A percentile compares a stretch with the other conserved stretches of the same genome.
Conservation (phyloP, 2,888 invertebrate species). For the Lacanobia wlatinum region DNA sequence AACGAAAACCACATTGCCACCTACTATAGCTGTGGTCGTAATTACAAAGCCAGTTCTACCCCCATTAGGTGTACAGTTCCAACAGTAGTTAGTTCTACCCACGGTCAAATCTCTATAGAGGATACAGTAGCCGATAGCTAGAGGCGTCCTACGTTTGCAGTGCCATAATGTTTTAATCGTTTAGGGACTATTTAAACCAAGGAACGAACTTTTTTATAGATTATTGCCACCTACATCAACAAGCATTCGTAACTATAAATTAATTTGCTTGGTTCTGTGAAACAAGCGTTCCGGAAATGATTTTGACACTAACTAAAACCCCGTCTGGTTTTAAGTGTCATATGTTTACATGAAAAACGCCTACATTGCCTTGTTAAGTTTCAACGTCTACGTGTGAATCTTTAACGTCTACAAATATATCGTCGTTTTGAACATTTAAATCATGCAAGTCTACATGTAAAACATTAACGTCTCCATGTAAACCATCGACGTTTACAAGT, state of each 20-base stretch:
- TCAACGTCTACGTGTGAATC: background rate
- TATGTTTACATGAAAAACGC: background rate
- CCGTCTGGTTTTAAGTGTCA: background rate
- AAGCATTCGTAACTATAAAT: background rate
- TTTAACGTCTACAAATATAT: background rate
- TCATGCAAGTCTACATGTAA: conserved; percentile 9
- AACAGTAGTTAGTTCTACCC: conserved; percentile 41
- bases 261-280: too few relatives aligned
- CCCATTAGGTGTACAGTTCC: conserved; percentile 53
- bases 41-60: conserved; percentile 49
- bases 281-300: background rate
- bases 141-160: conserved; percentile 31
- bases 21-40: conserved; percentile 44
- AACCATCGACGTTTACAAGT: conserved; percentile 29
- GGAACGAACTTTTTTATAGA: background rate
- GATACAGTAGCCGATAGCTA: conserved; percentile 41
- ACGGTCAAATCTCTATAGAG: conserved; percentile 31
- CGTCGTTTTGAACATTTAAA: conserved; percentile 10
- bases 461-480: conserved; percentile 35
- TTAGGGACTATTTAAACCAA: conserved; percentile 6
- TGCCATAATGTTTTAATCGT: conserved; percentile 11
- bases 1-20: conserved; percentile 51
- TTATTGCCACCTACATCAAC: too few relatives aligned
- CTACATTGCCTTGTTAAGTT: background rate
- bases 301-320: background rate